Evolutionary conservation across 2,113 vertebrate genomes (phyloP).

Genomic region (Apaloderma vittatum): DNA sequence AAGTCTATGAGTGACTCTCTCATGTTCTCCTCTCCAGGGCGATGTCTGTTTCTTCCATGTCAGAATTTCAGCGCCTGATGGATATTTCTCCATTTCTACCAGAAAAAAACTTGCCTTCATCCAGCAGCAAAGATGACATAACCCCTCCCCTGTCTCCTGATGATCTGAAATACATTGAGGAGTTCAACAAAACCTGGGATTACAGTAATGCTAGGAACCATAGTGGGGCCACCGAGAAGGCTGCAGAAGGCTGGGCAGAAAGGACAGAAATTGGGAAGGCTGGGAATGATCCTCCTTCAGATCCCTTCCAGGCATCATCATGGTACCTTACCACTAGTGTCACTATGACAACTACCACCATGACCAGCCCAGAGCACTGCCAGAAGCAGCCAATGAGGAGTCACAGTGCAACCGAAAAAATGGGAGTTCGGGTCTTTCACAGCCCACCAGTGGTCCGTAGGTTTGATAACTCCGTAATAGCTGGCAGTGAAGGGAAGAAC

Average conservation of each 20-base stretch:
- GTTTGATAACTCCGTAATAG: conserved; percentile 67
- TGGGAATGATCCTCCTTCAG: conserved; percentile 59
- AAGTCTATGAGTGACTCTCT: background rate
- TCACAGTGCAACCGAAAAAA: conserved; percentile 78
- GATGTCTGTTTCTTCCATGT: conserved; percentile 98
- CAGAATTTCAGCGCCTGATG: conserved; percentile 97
- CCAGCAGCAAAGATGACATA: conserved; percentile 84
- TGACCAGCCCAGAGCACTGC: conserved; percentile 92
- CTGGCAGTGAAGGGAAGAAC: conserved; percentile 61
- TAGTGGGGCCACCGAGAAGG: conserved; percentile 51
- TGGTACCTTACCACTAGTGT: conserved; percentile 97
- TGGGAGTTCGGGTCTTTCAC: conserved; percentile 86
- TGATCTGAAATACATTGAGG: conserved; percentile 97
- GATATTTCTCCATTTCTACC: conserved; percentile 97
- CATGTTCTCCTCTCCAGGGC: conserved; percentile 80
- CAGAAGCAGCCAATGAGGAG: conserved; percentile 84
- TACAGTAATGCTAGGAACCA: conserved; percentile 72
- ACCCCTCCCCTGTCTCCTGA: conserved; percentile 96
- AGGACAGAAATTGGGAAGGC: conserved; percentile 78
- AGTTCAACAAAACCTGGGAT: conserved; percentile 95
- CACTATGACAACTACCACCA: conserved; percentile 93
- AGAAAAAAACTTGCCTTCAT: conserved; percentile 85
- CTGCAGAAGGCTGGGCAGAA: conserved; percentile 83
- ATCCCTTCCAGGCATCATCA: conserved; percentile 86
- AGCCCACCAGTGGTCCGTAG: conserved; percentile 83